Conservation (phyloP, 2,113 vertebrate genomes). For the Pongo abelii region DNA sequence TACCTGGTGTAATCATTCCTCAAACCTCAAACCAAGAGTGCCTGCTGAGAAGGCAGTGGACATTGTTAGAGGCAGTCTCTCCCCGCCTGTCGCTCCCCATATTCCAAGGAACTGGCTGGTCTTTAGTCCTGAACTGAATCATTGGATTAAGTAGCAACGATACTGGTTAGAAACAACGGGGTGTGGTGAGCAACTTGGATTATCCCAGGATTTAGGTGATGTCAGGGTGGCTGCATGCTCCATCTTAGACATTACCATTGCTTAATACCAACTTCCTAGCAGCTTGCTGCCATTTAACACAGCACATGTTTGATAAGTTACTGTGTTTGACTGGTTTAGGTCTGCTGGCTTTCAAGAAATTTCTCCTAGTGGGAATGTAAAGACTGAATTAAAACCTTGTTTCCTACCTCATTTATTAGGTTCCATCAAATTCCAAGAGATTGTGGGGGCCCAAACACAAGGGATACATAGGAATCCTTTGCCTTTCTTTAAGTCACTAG, state of each 20-base stretch:
- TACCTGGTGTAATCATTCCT: not conserved
- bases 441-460: not conserved
- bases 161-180: not conserved
- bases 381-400: not conserved
- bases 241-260: not conserved
- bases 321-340: not conserved
- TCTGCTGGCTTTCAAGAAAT: not conserved
- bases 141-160: not conserved
- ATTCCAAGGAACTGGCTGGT: not conserved
- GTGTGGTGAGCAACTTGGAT: slow-evolving; percentile 12
- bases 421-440: not conserved
- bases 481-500: not conserved
- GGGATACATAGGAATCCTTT: not conserved
- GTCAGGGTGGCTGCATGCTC: not conserved
- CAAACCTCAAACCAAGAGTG: not conserved
- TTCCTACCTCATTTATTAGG: not conserved
- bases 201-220: not conserved
- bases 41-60: not conserved
- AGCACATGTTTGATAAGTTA: accelerated
- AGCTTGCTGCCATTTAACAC: not conserved
- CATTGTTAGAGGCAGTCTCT: not conserved
- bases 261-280: not conserved
- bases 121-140: not conserved
- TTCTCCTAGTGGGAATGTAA: not conserved
- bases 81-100: accelerated